These are phyloP conservation scores for Fulica atra DNA, from an alignment of 2,113 vertebrate species.

Conservation along the genomic window DNA sequence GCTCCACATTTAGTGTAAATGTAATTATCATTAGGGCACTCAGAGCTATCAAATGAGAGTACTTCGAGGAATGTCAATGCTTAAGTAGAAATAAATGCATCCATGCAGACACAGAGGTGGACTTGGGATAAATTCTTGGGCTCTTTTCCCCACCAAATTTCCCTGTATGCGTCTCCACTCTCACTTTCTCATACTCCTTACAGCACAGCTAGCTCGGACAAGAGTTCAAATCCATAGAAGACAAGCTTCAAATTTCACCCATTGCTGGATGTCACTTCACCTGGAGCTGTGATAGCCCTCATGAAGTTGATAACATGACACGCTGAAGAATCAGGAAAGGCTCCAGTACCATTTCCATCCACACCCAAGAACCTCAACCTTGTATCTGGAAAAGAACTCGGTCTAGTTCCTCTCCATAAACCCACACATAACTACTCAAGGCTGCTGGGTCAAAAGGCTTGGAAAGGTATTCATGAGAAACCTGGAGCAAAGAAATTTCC, in stretches of 20 bases:
- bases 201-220: background rate
- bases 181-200: background rate
- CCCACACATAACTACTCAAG: fast-evolving
- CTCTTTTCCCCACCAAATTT: background rate
- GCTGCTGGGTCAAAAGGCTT: background rate
- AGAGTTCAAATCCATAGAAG: background rate
- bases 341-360: background rate
- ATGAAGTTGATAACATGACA: background rate
- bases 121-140: background rate
- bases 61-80: constrained; percentile 22
- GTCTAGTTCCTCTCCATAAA: background rate
- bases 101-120: background rate
- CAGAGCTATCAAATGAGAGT: constrained; percentile 24
- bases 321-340: background rate
- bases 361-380: background rate
- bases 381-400: background rate
- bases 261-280: too few species aligned
- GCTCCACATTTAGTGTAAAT: constrained; percentile 37
- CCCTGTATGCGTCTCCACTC: background rate
- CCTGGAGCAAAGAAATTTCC: background rate
- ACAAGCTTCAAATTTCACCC: background rate
- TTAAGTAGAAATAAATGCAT: constrained; percentile 17
- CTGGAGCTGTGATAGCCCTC: background rate
- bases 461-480: background rate
- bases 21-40: constrained; percentile 56